Percentiles rank a stretch among this genome's conserved stretches.
These are phyloP conservation scores for Pseudorhombus dupliciocellatus DNA, from an alignment of 2,113 vertebrate genomes.

Conservation along the genomic window DNA sequence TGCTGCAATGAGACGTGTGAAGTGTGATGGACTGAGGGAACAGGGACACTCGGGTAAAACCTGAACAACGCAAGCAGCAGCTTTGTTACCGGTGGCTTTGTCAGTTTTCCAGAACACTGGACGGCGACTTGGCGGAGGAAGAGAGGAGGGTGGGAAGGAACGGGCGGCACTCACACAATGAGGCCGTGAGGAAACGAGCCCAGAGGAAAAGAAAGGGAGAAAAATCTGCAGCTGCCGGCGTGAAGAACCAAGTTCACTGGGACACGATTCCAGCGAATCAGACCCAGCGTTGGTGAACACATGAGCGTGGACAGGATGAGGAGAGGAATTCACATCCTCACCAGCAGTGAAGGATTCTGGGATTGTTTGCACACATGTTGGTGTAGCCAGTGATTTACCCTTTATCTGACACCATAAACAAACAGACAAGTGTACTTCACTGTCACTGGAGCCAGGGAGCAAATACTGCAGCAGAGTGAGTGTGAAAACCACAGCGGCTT, in stretches of 20 bases:
- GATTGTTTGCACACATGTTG: background rate
- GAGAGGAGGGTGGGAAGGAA: slow-evolving; percentile 38
- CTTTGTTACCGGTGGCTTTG: background rate
- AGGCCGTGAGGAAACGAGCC: slow-evolving; percentile 43
- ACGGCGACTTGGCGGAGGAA: slow-evolving; percentile 11
- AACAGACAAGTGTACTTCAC: slow-evolving; percentile 7
- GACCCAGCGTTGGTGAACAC: background rate
- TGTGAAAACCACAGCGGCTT: slow-evolving; percentile 15
- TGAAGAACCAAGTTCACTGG: slow-evolving; percentile 34
- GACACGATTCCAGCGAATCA: background rate
- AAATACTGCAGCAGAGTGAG: slow-evolving; percentile 40
- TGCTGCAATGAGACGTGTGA: slow-evolving; percentile 14
- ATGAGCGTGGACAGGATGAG: background rate
- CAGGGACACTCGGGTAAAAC: slow-evolving; percentile 28
- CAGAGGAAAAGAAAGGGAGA: slow-evolving; percentile 36
- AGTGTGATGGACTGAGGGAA: background rate
- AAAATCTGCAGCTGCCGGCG: slow-evolving; percentile 3
- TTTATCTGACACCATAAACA: slow-evolving; percentile 19
- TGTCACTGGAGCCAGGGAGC: slow-evolving; percentile 8
- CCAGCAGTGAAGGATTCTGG: background rate
- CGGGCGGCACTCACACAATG: slow-evolving; percentile 31
- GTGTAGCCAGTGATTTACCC: background rate
- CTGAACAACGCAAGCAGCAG: slow-evolving; percentile 12
- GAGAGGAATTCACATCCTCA: no score
- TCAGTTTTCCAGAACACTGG: background rate